Base-by-base conservation (phyloP, 2,888 invertebrate genomes). In the Scaeva pyrastri region DNA sequence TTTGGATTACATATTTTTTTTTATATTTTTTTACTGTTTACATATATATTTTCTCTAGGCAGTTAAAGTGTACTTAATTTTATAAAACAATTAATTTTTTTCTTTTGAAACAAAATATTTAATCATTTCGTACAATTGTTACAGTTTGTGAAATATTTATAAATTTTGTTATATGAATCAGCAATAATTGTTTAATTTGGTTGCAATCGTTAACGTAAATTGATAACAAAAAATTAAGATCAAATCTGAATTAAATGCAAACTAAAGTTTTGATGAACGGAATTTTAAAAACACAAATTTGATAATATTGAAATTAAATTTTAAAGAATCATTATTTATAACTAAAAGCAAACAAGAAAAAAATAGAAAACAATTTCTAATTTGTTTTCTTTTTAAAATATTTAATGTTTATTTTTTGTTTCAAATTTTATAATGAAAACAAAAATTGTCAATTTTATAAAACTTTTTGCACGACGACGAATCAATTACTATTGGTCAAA, bases 401-500 rank as follows among this genome's bases (percentile, higher is more conserved):
- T 26, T 23, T 31, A 19, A 23, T 11, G 1, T 39, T 14, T 2
- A 52, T 39, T 48, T 60, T 77, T 8, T 45, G 43, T 52, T 14
- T 41, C 11, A 58, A 75, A 70, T 70, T 66, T 50, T 43, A 23
- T 14, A 56, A 36, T 8, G 19, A 56, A 12, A 73, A 74, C 31
- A n/a, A 48, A 36, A 45, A 50, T 58, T 56, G 43, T 73, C 36
- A 36, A 31, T 75, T 39, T 36, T 10, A 73, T 74, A 43, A 73
- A 58, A 43, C 7, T 31, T 56, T 31, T 11, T 39, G 5, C 11
- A 56, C 31, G 16, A 4, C 16, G 71, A 36, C 86, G 89, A 89
- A 86, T 88, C 86, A 79, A 91, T 89, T 23, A 52, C 90, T 88
- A n/a, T 55, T 78, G 7, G 83, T 81, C 90, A 90, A 90, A 36